These are phyloP conservation scores for Hyla sarda DNA, from an alignment of 2,113 vertebrate species.

Conservation along the genomic window DNA sequence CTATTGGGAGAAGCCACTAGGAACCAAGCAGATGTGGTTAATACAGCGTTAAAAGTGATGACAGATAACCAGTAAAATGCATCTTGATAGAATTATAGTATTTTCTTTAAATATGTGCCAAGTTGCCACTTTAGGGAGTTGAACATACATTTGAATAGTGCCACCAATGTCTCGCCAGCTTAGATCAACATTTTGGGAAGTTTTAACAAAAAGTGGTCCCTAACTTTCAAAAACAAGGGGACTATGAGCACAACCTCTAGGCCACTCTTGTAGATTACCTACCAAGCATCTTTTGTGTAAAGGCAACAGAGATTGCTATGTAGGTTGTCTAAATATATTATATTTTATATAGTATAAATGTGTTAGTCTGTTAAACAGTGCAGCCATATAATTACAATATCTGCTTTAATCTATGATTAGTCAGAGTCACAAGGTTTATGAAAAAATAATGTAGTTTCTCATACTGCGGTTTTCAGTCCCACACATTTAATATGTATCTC, in stretches of 20 bases:
- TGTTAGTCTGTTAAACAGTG: background rate
- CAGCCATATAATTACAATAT: background rate
- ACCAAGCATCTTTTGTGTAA: background rate
- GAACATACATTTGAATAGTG: background rate
- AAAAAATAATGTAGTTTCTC: conserved; percentile 13
- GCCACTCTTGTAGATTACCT: too few relatives aligned
- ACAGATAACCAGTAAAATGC: too few relatives aligned
- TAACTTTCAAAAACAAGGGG: too few relatives aligned
- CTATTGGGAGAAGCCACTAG: too few relatives aligned
- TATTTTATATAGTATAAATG: background rate
- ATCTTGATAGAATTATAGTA: too few relatives aligned
- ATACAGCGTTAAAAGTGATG: too few relatives aligned
- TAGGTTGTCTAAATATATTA: background rate
- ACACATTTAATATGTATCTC: background rate
- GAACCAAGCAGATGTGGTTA: too few relatives aligned
- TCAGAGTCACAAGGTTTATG: background rate
- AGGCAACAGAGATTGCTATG: background rate
- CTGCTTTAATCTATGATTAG: background rate
- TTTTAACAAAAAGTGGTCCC: background rate
- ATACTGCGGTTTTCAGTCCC: background rate
- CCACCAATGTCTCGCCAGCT: background rate
- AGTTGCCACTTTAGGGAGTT: background rate
- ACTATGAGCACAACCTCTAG: too few relatives aligned
- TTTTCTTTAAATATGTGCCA: too few relatives aligned
- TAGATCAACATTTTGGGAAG: background rate